Percentiles rank a stretch among this genome's conserved stretches.
Evolutionary conservation across 2,113 vertebrate genomes (phyloP).

Genomic region (cat (Felis catus)): F.catus_Fca126_mat1.0 CM031421.1:27763501-27764000

Average conservation of each 20-base stretch:
- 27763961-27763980: neutral
- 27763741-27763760: neutral
- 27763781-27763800: neutral
- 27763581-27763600: neutral
- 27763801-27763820: neutral
- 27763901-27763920: neutral
- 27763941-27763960: slow-evolving; percentile 23
- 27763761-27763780: neutral
- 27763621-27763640: neutral
- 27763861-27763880: neutral
- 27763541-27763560: neutral
- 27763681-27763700: neutral
- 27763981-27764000: neutral
- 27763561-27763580: neutral
- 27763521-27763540: neutral
- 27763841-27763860: neutral
- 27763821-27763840: neutral
- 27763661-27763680: neutral
- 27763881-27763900: neutral
- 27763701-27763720: neutral
- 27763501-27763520: neutral
- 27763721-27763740: neutral
- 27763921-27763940: neutral
- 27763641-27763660: neutral
- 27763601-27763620: neutral